These are phyloP conservation scores for Brachyrhaphis roseni DNA, from an alignment of 2,797 vertebrate genomes.

Conservation along the genomic window DNA sequence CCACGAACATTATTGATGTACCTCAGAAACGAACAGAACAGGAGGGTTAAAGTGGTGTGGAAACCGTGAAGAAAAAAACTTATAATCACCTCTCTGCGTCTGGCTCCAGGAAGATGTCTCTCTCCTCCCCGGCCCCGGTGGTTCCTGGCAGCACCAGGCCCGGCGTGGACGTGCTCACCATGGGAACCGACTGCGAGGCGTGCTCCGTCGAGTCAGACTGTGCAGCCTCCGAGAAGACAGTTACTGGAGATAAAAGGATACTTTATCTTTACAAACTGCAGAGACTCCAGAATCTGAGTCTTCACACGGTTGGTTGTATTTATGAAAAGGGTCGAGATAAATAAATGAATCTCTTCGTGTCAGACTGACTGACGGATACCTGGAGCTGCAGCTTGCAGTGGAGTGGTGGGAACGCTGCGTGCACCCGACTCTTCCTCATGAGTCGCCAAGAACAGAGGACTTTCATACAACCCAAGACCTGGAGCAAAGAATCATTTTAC, in stretches of 20 bases:
- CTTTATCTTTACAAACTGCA: background rate
- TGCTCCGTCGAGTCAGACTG: slow-evolving; percentile 87
- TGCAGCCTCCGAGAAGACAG: slow-evolving; percentile 86
- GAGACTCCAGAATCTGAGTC: background rate
- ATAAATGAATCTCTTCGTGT: background rate
- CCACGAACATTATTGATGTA: too few species aligned
- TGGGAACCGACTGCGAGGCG: slow-evolving; percentile 95
- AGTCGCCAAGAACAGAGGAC: slow-evolving; percentile 86
- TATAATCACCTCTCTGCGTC: slow-evolving; percentile 88
- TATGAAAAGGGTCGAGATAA: background rate
- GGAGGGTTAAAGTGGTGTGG: background rate
- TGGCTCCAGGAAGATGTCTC: slow-evolving; percentile 90
- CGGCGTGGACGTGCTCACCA: slow-evolving; percentile 92
- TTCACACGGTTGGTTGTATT: background rate
- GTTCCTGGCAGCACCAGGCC: slow-evolving; percentile 82
- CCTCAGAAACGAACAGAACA: too few species aligned
- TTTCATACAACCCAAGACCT: slow-evolving; percentile 97
- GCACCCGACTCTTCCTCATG: slow-evolving; percentile 96
- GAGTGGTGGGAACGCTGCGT: slow-evolving; percentile 93
- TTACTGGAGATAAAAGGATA: slow-evolving; percentile 68
- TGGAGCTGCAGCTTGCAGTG: slow-evolving; percentile 87
- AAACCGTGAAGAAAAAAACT: background rate
- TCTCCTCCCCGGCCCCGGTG: slow-evolving; percentile 83
- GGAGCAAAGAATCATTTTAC: slow-evolving; percentile 2
- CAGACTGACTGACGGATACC: slow-evolving; percentile 72